Conservation (phyloP, 2,888 invertebrate genomes). For the Halictus ligatus region DNA sequence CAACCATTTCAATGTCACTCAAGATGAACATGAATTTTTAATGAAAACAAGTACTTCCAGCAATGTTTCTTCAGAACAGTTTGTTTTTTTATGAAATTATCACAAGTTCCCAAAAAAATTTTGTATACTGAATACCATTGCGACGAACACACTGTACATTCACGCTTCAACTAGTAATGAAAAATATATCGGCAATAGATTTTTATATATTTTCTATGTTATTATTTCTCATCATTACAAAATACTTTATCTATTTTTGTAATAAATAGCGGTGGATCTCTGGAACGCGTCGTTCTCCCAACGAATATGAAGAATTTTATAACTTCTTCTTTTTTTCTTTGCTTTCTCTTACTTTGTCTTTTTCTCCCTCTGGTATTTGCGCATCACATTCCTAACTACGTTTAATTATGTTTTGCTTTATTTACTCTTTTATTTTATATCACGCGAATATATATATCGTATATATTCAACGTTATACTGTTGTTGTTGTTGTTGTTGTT, state of each 20-base stretch:
- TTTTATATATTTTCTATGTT: slow-evolving; percentile 22
- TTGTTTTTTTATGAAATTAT: background rate
- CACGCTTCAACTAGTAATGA: slow-evolving; percentile 26
- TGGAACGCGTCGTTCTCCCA: slow-evolving; percentile 45
- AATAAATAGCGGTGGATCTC: slow-evolving; percentile 43
- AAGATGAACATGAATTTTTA: background rate
- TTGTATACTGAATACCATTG: background rate
- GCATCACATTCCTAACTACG: slow-evolving; percentile 69
- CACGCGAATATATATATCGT: slow-evolving; percentile 34
- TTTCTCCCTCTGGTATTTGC: slow-evolving; percentile 21
- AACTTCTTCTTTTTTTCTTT: background rate
- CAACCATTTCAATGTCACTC: background rate
- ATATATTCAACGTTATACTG: slow-evolving; percentile 42
- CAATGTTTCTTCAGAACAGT: too few species aligned
- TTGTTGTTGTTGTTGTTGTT: slow-evolving; percentile 44
- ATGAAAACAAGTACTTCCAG: background rate
- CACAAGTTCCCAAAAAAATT: background rate
- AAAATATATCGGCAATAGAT: slow-evolving; percentile 34
- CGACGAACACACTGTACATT: background rate
- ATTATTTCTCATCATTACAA: slow-evolving; percentile 44
- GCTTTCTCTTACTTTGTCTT: slow-evolving; percentile 2
- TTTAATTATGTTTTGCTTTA: slow-evolving; percentile 54
- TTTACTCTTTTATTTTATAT: slow-evolving; percentile 51
- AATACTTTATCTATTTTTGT: slow-evolving; percentile 55
- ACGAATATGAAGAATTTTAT: slow-evolving; percentile 27